Base-by-base conservation (phyloP, 64 coral and sea anemone species). In the Catalaphyllia jardinei region DNA sequence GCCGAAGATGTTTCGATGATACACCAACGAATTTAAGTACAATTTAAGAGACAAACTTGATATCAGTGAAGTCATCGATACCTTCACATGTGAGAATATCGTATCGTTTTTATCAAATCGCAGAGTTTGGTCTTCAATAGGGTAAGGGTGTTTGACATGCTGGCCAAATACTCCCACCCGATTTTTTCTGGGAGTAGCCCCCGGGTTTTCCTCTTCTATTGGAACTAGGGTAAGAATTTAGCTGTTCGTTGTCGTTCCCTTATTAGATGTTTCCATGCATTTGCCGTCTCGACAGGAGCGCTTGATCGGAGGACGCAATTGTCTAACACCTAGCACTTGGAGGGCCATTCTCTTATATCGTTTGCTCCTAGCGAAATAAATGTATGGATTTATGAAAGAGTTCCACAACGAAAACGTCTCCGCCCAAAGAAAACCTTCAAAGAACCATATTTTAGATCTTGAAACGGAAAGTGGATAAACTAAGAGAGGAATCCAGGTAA, bases 381-480 rank as follows among this genome's bases (percentile, higher is more conserved):
- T 91, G 80, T 91, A 91, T 0, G 80, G 89, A 67, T 91, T 91
- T 57, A 91, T 55, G 20, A 82, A 59, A 6, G 75, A 79, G 80
- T 91, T 91, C 79, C 89, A 91, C 2, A 91, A 14, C 1, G 79
- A 86, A 13, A 86, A 10, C 0, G 31, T 18, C 22, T 51, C 57
- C 0, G 74, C 89, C 89, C 89, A 91, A 22, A 63, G 62, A 29
- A 91, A 91, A 0, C 19, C 89, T 25, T 76, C 25, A 17, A 49
- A 33, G 72, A 86, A 91, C 72, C 59, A 72, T 9, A 27, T 72
- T 14, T 55, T 76, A 12, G 38, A 30, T 9, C 29, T 63, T 0
- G 80, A 57, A 8, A 57, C 71, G 35, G 19, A 67, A 3, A 86
- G 31, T 8, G 89, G 25, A 16, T 62, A 84, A 19, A 33, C 29